Evolutionary conservation across 2,113 vertebrate species (phyloP), one percentile per base, ranked within the genome.

Genomic region (Cyprinodon variegatus): DNA sequence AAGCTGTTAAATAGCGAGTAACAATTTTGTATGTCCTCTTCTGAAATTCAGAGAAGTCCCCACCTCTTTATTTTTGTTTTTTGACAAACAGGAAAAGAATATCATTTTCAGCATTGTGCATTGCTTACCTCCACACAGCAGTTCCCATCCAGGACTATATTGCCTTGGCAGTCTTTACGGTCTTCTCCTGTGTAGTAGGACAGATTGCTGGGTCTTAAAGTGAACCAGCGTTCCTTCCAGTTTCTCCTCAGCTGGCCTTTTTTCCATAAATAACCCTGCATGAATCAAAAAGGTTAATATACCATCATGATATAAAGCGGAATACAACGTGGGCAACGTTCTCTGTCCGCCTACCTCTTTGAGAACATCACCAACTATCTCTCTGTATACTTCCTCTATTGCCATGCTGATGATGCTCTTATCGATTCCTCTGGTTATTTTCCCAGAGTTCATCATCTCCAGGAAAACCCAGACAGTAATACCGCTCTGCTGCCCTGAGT

Each of bases 221-320:
- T 96, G 93, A 99, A 99, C 97, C 97, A 98, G 71, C 98, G 94
- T 82, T 99, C 98, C 0, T 96, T 95, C 98, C 97, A 98, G 93
- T 97, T 98, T 85, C 97, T 96, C 79, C 98, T 94, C 88, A 98
- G 90, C 72, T 98, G 96, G 11, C 96, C 97, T 85, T 95, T 96
- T 85, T 99, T 99, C 96, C 97, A 97, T 78, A 99, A 93, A 84
- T 99, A 98, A 43, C 97, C 97, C 97, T 98, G 94, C n/a, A 61
- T 9, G 62, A 11, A 74, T 17, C 68, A 83, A 45, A 70, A 65
- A 15, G 17, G n/a, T 77, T 41, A 76, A 63, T 37, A 39, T 13
- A 61, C 53, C 11, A 36, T 82, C 73, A 87, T 0, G 4, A 74
- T 15, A 71, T 39, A 72, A 67, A 71, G 37, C n/a, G 29, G 38